These are phyloP conservation scores for Sebastes alutus DNA, from an alignment of 2,797 vertebrate genomes.

Conservation along the genomic window DNA sequence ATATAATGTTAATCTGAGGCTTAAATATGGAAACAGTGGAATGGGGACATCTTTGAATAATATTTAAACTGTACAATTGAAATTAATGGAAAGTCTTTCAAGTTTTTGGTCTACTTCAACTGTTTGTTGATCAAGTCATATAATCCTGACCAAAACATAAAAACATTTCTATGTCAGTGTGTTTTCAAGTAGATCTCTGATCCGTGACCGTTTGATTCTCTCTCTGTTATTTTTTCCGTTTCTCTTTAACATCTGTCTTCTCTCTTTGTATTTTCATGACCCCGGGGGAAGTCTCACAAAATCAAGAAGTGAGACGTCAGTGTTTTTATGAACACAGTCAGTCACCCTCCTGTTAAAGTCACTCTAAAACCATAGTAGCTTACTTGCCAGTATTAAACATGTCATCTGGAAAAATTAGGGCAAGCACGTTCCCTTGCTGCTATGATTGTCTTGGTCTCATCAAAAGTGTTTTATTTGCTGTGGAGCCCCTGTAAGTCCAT, in stretches of 20 bases:
- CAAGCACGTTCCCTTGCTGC: neutral
- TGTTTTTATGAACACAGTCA: neutral
- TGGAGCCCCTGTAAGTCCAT: neutral
- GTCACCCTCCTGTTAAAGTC: neutral
- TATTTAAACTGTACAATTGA: neutral
- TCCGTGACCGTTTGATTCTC: neutral
- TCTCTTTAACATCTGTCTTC: neutral
- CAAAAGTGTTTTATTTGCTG: neutral
- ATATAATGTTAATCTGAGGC: neutral
- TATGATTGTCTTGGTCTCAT: neutral
- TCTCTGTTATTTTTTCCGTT: neutral
- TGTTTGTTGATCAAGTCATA: neutral
- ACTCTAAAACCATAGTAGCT: neutral
- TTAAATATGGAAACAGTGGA: neutral
- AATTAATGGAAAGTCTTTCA: neutral
- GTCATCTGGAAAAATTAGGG: neutral
- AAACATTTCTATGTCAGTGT: neutral
- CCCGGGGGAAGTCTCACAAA: neutral
- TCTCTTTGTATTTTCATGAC: neutral
- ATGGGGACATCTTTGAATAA: neutral
- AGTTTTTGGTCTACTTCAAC: neutral
- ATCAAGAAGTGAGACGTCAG: neutral
- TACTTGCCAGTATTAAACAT: neutral
- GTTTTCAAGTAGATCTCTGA: neutral
- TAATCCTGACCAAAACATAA: neutral